Base-by-base conservation (phyloP, 2,888 invertebrate genomes). In the Harmothoe impar region DNA sequence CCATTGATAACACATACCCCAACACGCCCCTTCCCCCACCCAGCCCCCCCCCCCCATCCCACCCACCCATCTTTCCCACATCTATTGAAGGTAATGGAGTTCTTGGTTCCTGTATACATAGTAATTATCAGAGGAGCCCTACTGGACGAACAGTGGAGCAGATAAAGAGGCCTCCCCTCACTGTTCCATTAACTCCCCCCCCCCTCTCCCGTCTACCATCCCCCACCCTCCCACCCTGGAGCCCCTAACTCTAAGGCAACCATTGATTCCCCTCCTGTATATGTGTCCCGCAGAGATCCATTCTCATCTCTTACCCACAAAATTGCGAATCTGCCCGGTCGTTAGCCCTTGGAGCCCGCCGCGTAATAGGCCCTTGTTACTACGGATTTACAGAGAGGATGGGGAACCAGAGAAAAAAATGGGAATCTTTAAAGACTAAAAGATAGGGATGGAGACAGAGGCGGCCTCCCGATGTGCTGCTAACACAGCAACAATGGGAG, bases 361-460 rank as follows among this genome's bases (percentile, higher is more conserved):
- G 3, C 15, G 72, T 72, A 72, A 72, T 72, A 3, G 72, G 29
- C 31, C n/a, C 72, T 72, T 72, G 72, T 72, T 72, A 72, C n/a
- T 25, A 15, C 29, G 72, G 72, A 72, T 72, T 72, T 72, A 72
- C 72, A 72, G 31, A 29, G 31, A 5, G 25, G 29, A n/a, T 29
- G 12, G 31, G 31, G 72, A 29, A 72, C 3, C 20, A 72, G 43
- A 43, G 43, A 43, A 43, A 43, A n/a, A 43, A 10, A 10, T 43
- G 43, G 72, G 72, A 72, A 72, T 72, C 72, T 72, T 72, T 72
- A 72, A 72, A 72, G 72, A 72, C 72, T 72, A 72, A 72, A 72
- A 72, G 72, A 72, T 72, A 25, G 72, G 31, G 25, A 72, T 72
- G 72, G 25, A 72, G 72, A 72, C 72, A 15, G 72, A 62, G 62